Evolutionary conservation across 2,797 vertebrate species (phyloP).

Genomic region (Otolemur crassicaudatus): DNA sequence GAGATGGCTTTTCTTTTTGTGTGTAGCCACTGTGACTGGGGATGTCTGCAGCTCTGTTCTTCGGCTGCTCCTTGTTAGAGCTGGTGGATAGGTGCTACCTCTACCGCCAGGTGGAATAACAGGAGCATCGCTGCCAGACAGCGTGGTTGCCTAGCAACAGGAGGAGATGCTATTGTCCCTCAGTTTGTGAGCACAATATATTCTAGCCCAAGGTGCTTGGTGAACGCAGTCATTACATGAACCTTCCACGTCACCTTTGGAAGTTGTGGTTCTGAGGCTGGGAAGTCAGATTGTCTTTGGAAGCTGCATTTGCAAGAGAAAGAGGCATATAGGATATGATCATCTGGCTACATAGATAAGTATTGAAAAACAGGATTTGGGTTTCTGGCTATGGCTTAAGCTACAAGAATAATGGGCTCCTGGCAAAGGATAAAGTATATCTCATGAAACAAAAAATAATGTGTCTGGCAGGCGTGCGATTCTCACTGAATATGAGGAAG

Average conservation of each 20-base stretch:
- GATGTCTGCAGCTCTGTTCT: not conserved
- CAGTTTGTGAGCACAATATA: not conserved
- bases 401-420: conserved; percentile 53
- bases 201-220: conserved; percentile 6
- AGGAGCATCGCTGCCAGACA: conserved; percentile 22
- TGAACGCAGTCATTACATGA: not conserved
- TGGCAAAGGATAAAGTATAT: conserved; percentile 58
- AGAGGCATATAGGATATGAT: conserved; percentile 3
- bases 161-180: conserved; percentile 18
- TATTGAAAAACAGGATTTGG: conserved; percentile 69
- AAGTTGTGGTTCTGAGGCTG: conserved; percentile 43
- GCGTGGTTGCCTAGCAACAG: conserved; percentile 73
- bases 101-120: not conserved
- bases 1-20: not conserved
- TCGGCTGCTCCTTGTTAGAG: not conserved
- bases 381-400: conserved; percentile 68
- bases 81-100: not conserved
- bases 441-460: conserved; percentile 61
- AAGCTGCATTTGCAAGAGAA: conserved; percentile 64
- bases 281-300: conserved; percentile 22
- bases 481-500: conserved; percentile 43
- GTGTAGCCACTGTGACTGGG: not conserved
- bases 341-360: conserved; percentile 68
- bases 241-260: not conserved
- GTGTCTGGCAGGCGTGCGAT: conserved; percentile 27